Base-by-base conservation (phyloP, 2,888 invertebrate species). In the Eledone cirrhosa region DNA sequence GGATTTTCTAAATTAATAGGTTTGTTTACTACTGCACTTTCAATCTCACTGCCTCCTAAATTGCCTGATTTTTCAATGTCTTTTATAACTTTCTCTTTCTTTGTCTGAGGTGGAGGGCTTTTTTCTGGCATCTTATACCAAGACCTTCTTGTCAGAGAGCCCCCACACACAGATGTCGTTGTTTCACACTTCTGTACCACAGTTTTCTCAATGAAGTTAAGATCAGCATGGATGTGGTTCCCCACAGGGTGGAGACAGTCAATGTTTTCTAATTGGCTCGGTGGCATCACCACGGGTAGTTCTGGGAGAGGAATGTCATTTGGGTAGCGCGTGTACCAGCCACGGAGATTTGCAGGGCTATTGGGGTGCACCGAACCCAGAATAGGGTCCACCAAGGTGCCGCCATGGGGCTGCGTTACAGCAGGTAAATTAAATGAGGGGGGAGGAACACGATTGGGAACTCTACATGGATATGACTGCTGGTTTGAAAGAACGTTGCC, bases 61-160 rank as follows among this genome's bases (percentile, higher is more conserved):
- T 72, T 72, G 3, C 24, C 72, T 0, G 41, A 19, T 33, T 72
- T 72, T n/a, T 72, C 72, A 22, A 16, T 72, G n/a, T 31, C n/a
- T 31, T 72, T 72, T 11, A 4, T 63, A 3, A 72, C 13, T 41
- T 31, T 5, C 41, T 72, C 41, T 24, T 72, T 41, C 16, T 72
- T 72, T 0, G 22, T 72, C 41, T 41, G 41, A 31, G 72, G 33
- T 14, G 72, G 72, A 5, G 76, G 76, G 19, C 48, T 48, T 48
- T 76, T 76, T 48, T 76, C 76, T n/a, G 76, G 76, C 76, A 76
- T 47, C 24, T 76, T 76, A 48, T 76, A 76, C 76, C 76, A 76
- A 16, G 48, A 48, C 29, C 76, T 33, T 19, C 76, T 47, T 27
- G 76, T 48, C 19, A 48, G 48, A 1, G 76, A 47, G 0, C 47